These are phyloP conservation scores for Urocyon cinereoargenteus DNA, from an alignment of 2,797 vertebrate genomes.

Conservation along the genomic window DNA sequence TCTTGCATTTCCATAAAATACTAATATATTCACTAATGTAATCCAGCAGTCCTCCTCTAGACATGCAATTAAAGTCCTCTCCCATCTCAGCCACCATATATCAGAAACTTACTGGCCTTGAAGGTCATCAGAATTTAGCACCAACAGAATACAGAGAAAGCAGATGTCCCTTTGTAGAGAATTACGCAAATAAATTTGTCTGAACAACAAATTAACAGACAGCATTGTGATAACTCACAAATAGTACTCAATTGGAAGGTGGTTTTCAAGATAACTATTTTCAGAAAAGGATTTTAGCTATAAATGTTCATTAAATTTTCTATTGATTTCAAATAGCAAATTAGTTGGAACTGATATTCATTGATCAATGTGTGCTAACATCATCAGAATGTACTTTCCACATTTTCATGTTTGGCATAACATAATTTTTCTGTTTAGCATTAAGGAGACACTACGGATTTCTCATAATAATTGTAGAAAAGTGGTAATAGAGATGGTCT, in stretches of 20 bases:
- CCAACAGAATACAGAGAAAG: conserved; percentile 40
- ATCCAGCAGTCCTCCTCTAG: conserved; percentile 64
- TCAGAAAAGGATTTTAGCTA: conserved; percentile 23
- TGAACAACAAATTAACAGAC: conserved; percentile 59
- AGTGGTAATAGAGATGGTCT: neutral
- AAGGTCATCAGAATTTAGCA: conserved; percentile 79
- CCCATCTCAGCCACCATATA: conserved; percentile 68
- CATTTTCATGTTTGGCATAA: conserved; percentile 30
- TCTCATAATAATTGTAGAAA: conserved; percentile 26
- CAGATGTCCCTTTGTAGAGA: conserved; percentile 65
- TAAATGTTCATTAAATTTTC: conserved; percentile 23
- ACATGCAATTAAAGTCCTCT: conserved; percentile 78
- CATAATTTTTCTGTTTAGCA: conserved; percentile 2
- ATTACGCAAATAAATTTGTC: conserved; percentile 69
- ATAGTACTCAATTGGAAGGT: conserved; percentile 46
- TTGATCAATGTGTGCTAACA: neutral
- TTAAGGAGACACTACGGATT: neutral
- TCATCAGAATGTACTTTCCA: conserved; percentile 4
- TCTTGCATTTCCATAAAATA: conserved; percentile 79
- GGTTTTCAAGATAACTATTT: conserved; percentile 63
- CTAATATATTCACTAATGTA: conserved; percentile 77
- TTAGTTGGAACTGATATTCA: conserved; percentile 16
- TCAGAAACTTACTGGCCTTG: conserved; percentile 79
- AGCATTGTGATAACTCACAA: conserved; percentile 51
- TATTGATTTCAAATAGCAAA: conserved; percentile 48